These are phyloP conservation scores for Ochropacha duplaris DNA, from an alignment of 2,888 invertebrate genomes.

Conservation along the genomic window DNA sequence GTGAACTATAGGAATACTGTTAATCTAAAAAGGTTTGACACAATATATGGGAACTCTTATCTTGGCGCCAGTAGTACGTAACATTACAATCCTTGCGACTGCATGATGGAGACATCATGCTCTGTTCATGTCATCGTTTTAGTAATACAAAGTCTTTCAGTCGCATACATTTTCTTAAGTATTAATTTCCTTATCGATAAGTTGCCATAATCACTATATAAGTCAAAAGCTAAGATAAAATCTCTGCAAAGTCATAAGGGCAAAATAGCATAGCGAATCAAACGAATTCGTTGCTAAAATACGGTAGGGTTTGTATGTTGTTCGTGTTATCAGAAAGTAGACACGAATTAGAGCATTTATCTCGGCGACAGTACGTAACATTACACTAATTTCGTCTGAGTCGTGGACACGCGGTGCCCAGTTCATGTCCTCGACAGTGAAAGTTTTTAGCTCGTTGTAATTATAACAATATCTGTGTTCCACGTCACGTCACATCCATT, in stretches of 20 bases:
- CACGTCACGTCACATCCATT: not conserved
- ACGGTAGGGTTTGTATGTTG: too few species aligned
- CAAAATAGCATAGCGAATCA: too few species aligned
- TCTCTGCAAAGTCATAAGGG: too few species aligned
- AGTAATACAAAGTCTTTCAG: too few species aligned
- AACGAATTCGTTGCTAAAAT: too few species aligned
- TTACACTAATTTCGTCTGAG: constrained; percentile 13
- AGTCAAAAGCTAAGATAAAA: too few species aligned
- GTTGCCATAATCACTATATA: too few species aligned
- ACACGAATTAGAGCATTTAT: not conserved
- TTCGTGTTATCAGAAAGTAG: not conserved
- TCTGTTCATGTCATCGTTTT: not conserved
- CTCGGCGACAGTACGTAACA: not conserved
- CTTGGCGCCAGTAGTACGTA: not conserved
- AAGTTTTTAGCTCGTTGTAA: constrained; percentile 62
- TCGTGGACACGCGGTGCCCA: constrained; percentile 33
- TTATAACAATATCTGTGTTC: constrained; percentile 42
- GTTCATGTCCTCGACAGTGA: constrained; percentile 57
- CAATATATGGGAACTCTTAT: not conserved
- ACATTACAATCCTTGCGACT: not conserved
- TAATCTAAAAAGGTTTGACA: too few species aligned
- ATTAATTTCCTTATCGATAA: too few species aligned
- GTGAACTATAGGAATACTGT: too few species aligned
- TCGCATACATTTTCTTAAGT: too few species aligned
- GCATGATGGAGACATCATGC: not conserved